These are phyloP conservation scores for Choristoneura fumiferana DNA, from an alignment of 1,140 invertebrate genomes.

Conservation along the genomic window DNA sequence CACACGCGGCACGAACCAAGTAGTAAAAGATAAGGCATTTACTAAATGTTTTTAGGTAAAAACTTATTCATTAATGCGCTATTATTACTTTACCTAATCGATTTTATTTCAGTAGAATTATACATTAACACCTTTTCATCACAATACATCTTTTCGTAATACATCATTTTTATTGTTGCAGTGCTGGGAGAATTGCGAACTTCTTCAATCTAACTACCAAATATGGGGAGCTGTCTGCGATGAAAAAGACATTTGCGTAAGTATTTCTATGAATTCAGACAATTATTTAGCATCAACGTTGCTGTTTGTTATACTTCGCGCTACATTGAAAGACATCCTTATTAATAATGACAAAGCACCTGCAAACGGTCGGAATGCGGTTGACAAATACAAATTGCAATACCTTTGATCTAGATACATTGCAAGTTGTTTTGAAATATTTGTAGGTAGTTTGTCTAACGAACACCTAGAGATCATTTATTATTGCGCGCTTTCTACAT, in stretches of 20 bases:
- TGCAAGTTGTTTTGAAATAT: neutral
- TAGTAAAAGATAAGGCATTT: too few species aligned
- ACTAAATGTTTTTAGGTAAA: too few species aligned
- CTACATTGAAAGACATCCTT: neutral
- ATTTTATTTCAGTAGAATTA: too few species aligned
- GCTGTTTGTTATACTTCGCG: too few species aligned
- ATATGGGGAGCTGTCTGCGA: slow-evolving; percentile 85
- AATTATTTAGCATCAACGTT: too few species aligned
- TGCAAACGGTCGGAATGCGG: neutral
- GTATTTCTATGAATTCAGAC: slow-evolving; percentile 63
- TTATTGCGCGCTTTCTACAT: neutral
- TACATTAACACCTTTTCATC: too few species aligned
- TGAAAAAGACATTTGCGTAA: slow-evolving; percentile 84
- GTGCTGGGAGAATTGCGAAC: slow-evolving; percentile 89
- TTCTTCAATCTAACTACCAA: slow-evolving; percentile 86
- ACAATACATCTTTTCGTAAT: too few species aligned
- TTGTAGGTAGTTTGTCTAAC: neutral
- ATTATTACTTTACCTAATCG: too few species aligned
- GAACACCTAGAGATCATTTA: neutral
- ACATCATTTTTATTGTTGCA: slow-evolving; percentile 80
- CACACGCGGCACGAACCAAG: too few species aligned
- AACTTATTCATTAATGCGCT: too few species aligned
- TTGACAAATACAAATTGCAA: slow-evolving; percentile 17
- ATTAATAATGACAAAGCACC: slow-evolving; percentile 11
- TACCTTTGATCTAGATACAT: slow-evolving; percentile 11